Base-by-base conservation (phyloP, 2,797 vertebrate species). In the Gymnoscopelus microlampas region DNA sequence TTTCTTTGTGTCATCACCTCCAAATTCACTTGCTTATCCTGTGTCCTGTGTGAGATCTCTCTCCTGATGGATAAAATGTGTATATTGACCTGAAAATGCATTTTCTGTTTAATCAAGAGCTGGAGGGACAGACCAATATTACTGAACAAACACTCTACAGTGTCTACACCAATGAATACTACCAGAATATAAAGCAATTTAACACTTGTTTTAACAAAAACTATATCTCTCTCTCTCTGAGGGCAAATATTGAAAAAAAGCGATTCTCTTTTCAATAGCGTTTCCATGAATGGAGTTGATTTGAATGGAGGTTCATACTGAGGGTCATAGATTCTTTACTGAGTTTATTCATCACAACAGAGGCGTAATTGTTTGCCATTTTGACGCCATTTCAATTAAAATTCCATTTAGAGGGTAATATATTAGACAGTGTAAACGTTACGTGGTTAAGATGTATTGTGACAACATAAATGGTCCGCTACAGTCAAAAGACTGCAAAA, bases 291-390 rank as follows among this genome's bases (percentile, higher is more conserved):
- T 96, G 95, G 95, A 96, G 95, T 94, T 93, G 94, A 95, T 97
- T 94, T 96, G 95, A 97, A 96, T 96, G 95, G 95, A 96, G 95
- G 94, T 96, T 19, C 19, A 19, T 19, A 19, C 19, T 19, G 19
- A 19, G 19, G 19, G 19, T 96, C 96, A 97, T 97, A 97, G 96
- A 98, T 97, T 99, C 96, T 94, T 94, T 92, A 88, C 94, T 95
- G 95, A 96, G 97, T 97, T 97, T 97, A 96, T 97, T 99, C 97
- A 98, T 97, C 98, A 95, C 94, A 95, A 96, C 95, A 95, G 95
- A 96, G 95, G 95, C 96, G 94, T 97, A 96, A 95, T 97, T 97
- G 96, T 96, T 96, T 95, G 95, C 96, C 95, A 94, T 97, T 97
- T 97, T 97, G 96, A 97, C 95, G 95, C 94, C 91, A 94, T 95